phyloP scores from a whole-genome alignment of 1,140 invertebrate species.

The Chironomus striatipennis region DNA sequence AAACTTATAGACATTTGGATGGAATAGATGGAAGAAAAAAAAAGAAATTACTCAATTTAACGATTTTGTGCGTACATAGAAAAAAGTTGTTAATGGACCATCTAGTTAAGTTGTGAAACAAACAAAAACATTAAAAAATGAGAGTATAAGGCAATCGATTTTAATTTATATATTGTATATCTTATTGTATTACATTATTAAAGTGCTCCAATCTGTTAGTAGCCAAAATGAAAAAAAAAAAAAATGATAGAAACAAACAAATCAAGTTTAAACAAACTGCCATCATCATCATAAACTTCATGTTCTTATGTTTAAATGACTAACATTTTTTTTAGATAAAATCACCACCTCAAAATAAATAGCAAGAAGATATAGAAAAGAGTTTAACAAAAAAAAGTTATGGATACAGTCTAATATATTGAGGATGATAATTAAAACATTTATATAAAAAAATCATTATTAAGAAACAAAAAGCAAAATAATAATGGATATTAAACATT shows the following conservation, averaged over 20 bases:
- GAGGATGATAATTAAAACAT: background rate
- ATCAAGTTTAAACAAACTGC: background rate
- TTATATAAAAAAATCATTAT: background rate
- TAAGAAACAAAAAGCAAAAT: background rate
- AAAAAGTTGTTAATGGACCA: constrained; percentile 1
- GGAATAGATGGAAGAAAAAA: background rate
- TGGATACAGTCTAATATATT: too few relatives aligned
- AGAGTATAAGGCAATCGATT: constrained; percentile 4
- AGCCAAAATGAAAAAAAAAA: constrained; percentile 2
- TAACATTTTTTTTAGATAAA: background rate
- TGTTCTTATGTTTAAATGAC: background rate
- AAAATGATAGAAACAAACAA: background rate
- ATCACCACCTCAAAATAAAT: background rate
- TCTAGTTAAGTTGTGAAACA: constrained; percentile 4
- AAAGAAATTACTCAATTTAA: background rate
- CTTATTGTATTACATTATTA: background rate
- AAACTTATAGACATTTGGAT: background rate
- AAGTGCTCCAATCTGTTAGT: constrained; percentile 12
- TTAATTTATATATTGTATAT: background rate
- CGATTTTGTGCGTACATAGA: background rate
- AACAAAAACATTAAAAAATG: background rate
- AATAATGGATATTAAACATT: background rate
- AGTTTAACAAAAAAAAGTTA: too few relatives aligned
- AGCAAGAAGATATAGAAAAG: too few relatives aligned
- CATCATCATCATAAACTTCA: background rate